Evolutionary conservation across 2,888 invertebrate genomes (phyloP).

Genomic region (Drosophila parthenogenetica): DNA sequence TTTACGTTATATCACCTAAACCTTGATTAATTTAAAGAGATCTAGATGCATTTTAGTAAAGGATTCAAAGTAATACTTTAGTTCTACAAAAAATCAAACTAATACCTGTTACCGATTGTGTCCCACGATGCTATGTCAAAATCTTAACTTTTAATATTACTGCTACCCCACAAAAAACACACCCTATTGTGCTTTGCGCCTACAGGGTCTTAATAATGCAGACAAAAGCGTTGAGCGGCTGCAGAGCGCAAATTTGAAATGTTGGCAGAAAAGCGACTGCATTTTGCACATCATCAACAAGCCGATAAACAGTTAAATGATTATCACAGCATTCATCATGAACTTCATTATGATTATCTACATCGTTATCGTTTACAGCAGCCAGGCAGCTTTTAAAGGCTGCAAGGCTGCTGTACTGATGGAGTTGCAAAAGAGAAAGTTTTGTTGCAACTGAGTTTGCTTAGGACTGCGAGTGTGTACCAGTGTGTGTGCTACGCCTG

Average conservation of each 20-base stretch:
- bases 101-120: too few species aligned
- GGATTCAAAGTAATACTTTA: too few species aligned
- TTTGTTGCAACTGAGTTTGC: slow-evolving; percentile 50
- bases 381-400: slow-evolving; percentile 45
- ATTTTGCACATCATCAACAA: slow-evolving; percentile 21
- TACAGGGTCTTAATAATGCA: slow-evolving; percentile 4
- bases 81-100: too few species aligned
- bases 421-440: slow-evolving; percentile 74
- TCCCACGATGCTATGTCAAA: too few species aligned
- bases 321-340: slow-evolving; percentile 14
- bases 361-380: slow-evolving; percentile 19
- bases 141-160: not conserved
- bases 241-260: slow-evolving; percentile 41
- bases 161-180: not conserved
- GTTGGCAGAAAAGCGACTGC: slow-evolving; percentile 34
- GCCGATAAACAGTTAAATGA: slow-evolving; percentile 17
- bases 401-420: slow-evolving; percentile 47
- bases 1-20: too few species aligned
- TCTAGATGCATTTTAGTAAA: too few species aligned
- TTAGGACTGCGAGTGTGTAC: slow-evolving; percentile 50
- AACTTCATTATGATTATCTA: slow-evolving; percentile 15
- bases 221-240: slow-evolving; percentile 54
- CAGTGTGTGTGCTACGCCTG: slow-evolving; percentile 43
- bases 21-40: too few species aligned
- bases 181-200: not conserved